A percentile compares a stretch with the other conserved stretches of the same genome.
Conservation (phyloP, 2,113 vertebrate species). For the Rattus rattus region DNA sequence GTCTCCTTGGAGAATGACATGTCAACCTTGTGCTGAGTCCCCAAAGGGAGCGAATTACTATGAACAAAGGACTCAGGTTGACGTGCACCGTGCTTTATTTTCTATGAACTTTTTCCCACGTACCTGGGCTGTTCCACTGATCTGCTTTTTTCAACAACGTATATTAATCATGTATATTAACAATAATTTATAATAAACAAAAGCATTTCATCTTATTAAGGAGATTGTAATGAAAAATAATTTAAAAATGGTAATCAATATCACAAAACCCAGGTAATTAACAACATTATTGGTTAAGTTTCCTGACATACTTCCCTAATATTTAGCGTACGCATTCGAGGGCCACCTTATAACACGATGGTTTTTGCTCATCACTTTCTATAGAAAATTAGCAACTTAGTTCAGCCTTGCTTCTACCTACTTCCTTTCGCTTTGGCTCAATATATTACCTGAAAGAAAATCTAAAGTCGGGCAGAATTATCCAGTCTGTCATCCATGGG, state of each 20-base stretch:
- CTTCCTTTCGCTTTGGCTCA: background rate
- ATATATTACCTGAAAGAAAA: background rate
- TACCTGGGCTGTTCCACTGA: background rate
- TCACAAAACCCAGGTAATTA: background rate
- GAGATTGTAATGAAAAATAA: background rate
- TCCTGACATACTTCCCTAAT: background rate
- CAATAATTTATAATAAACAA: background rate
- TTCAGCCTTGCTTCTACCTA: background rate
- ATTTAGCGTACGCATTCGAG: background rate
- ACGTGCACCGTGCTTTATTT: background rate
- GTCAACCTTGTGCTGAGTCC: background rate
- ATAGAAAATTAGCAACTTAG: background rate
- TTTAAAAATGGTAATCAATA: background rate
- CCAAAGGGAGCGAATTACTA: background rate
- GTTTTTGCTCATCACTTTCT: constrained; percentile 25
- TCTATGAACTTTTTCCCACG: background rate
- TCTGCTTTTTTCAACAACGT: background rate
- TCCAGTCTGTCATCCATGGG: background rate
- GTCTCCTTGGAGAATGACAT: background rate
- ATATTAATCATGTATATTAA: background rate
- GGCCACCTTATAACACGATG: background rate
- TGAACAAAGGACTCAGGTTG: background rate
- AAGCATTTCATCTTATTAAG: background rate
- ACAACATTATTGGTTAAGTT: constrained; percentile 14
- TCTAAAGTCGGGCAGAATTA: background rate